Evolutionary conservation across 2,797 vertebrate species (phyloP).

Genomic region (Hylomyscus alleni): DNA sequence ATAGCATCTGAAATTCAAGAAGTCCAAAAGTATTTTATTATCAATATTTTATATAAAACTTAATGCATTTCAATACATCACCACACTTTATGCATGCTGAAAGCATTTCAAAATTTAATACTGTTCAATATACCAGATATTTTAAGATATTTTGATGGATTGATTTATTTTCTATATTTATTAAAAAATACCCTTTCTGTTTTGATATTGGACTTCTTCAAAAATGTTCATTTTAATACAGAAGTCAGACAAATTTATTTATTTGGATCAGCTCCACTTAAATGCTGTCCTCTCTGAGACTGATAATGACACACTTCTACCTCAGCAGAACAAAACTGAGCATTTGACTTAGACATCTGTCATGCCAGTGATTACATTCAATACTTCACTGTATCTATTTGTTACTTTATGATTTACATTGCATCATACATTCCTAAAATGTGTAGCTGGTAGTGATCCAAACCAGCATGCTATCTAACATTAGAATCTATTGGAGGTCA

Average conservation of each 20-base stretch:
- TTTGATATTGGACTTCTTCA: constrained; percentile 17
- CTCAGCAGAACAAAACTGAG: not conserved
- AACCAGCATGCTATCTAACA: not conserved
- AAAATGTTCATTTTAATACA: not conserved
- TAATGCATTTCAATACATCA: not conserved
- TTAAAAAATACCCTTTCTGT: not conserved
- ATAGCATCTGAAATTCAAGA: not conserved
- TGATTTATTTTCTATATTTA: constrained; percentile 10
- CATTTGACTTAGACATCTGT: constrained; percentile 11
- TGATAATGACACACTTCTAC: not conserved
- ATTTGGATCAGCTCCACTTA: not conserved
- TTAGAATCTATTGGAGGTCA: not conserved
- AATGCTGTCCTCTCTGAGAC: not conserved
- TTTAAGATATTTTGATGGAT: not conserved
- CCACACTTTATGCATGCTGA: not conserved
- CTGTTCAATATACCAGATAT: not conserved
- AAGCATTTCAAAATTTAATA: not conserved
- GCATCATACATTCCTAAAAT: not conserved
- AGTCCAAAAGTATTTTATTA: not conserved
- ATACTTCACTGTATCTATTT: constrained; percentile 1
- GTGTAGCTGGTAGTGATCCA: not conserved
- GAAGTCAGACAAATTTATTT: constrained; percentile 11
- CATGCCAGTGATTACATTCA: not conserved
- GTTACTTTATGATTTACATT: constrained; percentile 1
- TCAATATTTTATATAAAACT: not conserved